Evolutionary conservation across 2,113 vertebrate species (phyloP).

Genomic region (Dendropsophus ebraccatus): DNA sequence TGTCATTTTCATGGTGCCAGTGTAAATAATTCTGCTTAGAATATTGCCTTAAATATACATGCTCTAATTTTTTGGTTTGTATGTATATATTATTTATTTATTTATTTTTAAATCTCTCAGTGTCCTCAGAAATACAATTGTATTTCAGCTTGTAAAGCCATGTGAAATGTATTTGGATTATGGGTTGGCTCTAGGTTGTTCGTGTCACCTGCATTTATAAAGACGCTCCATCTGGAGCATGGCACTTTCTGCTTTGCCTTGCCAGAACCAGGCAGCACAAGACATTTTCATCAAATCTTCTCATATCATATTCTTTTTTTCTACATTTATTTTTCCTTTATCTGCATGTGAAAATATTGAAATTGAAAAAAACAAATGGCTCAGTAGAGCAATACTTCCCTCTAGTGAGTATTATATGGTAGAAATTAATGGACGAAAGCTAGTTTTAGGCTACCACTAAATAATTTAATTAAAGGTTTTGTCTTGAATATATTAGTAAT

Average conservation of each 20-base stretch:
- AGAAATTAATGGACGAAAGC: conserved; percentile 11
- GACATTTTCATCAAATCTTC: conserved; percentile 52
- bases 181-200: conserved; percentile 45
- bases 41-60: background rate
- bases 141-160: conserved; percentile 28
- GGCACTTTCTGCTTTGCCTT: conserved; percentile 49
- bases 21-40: background rate
- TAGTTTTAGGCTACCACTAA: background rate
- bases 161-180: conserved; percentile 53
- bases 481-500: background rate
- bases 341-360: conserved; percentile 19
- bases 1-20: background rate
- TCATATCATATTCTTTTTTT: conserved; percentile 51
- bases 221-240: conserved; percentile 51
- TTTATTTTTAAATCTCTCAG: background rate
- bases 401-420: conserved; percentile 46
- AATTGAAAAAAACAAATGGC: conserved; percentile 7
- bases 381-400: conserved; percentile 53
- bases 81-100: background rate
- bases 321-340: background rate
- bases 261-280: conserved; percentile 49
- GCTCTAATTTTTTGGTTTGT: background rate
- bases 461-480: background rate
- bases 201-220: conserved; percentile 58
- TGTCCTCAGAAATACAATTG: conserved; percentile 28